Conservation (phyloP, 2,888 invertebrate species). For the Cephalotes varians region DNA sequence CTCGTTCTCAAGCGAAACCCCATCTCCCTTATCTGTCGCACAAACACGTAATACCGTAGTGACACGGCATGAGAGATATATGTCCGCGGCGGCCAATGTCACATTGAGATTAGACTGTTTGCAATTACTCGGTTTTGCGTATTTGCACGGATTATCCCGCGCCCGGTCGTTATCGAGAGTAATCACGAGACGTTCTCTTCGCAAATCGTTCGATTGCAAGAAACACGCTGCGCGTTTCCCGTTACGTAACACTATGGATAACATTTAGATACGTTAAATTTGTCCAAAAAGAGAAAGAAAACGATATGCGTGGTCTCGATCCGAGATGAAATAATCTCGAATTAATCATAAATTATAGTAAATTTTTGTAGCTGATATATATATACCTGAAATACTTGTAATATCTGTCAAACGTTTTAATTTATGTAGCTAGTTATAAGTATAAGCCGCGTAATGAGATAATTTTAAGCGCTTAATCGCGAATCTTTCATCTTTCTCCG, state of each 20-base stretch:
- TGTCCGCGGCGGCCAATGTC: slow-evolving; percentile 72
- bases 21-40: slow-evolving; percentile 68
- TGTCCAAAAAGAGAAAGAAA: slow-evolving; percentile 1
- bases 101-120: slow-evolving; percentile 79
- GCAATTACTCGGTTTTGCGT: slow-evolving; percentile 77
- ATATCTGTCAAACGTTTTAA: slow-evolving; percentile 33
- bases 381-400: slow-evolving; percentile 15
- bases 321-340: background rate
- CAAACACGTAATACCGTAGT: slow-evolving; percentile 66
- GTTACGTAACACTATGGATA: slow-evolving; percentile 19
- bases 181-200: slow-evolving; percentile 49
- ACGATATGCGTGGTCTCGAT: background rate
- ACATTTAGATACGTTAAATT: slow-evolving; percentile 21
- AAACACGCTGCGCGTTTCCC: slow-evolving; percentile 30
- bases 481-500: slow-evolving; percentile 31
- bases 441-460: slow-evolving; percentile 34
- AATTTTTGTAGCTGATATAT: slow-evolving; percentile 5
- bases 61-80: slow-evolving; percentile 59
- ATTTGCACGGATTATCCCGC: slow-evolving; percentile 79
- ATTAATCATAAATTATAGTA: slow-evolving; percentile 16
- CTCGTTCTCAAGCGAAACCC: slow-evolving; percentile 50
- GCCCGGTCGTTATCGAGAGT: slow-evolving; percentile 67
- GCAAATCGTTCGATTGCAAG: slow-evolving; percentile 59
- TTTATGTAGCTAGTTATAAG: slow-evolving; percentile 37
- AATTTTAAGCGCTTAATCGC: slow-evolving; percentile 13